These are phyloP conservation scores for Danio tinwini DNA, from an alignment of 2,797 vertebrate species.

Conservation along the genomic window DNA sequence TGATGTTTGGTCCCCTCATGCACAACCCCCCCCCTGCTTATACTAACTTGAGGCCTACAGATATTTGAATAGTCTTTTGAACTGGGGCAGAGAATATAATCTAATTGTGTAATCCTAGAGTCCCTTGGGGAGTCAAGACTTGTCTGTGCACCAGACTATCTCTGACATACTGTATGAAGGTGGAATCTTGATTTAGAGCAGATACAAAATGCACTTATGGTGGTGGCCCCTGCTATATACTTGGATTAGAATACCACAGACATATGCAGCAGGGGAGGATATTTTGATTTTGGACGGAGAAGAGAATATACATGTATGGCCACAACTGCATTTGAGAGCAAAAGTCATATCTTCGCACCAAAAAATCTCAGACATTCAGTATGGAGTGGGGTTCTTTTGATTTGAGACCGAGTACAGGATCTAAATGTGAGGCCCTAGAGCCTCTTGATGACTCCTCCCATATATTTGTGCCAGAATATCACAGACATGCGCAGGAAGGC, in stretches of 20 bases:
- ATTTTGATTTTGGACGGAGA: not conserved
- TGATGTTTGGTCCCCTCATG: not conserved
- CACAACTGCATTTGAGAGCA: not conserved
- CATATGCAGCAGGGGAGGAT: not conserved
- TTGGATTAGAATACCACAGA: constrained; percentile 6
- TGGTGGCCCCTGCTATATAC: not conserved
- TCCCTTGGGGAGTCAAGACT: not conserved
- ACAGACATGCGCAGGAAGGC: not conserved
- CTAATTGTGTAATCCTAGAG: not conserved
- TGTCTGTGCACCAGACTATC: too few relatives aligned
- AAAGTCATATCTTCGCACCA: not conserved
- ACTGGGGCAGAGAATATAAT: not conserved
- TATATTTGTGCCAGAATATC: not conserved
- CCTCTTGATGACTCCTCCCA: not conserved
- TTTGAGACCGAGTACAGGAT: not conserved
- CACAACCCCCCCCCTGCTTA: constrained; percentile 1
- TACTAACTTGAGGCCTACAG: constrained; percentile 5
- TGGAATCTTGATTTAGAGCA: not conserved
- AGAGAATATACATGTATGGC: not conserved
- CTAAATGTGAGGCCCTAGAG: constrained; percentile 11
- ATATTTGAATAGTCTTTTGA: constrained; percentile 10
- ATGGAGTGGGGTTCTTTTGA: not conserved
- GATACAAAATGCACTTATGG: not conserved
- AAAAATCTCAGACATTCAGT: not conserved
- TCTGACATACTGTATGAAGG: not conserved